Conservation (phyloP, 2,888 invertebrate genomes). For the Drosophila trichaetosa region DNA sequence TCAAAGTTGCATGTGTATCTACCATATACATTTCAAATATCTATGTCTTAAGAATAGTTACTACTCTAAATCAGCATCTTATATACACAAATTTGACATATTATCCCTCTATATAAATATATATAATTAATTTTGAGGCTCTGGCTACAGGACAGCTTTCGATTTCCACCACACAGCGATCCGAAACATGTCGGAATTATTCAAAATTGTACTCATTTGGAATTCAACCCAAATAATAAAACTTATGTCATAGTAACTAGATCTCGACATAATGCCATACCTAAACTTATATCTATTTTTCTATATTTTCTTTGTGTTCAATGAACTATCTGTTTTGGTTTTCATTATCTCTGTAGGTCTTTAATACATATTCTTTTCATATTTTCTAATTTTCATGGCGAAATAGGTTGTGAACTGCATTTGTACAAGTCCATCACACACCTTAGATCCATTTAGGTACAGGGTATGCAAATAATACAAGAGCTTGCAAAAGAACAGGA, state of each 20-base stretch:
- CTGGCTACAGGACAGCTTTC: background rate
- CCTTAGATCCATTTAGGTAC: background rate
- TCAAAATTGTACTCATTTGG: too few species aligned
- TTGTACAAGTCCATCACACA: background rate
- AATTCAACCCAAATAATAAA: background rate
- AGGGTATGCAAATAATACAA: conserved; percentile 37
- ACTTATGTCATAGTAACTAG: too few species aligned
- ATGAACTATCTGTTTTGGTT: background rate
- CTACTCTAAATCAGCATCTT: background rate
- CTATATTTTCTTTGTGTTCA: fast-evolving
- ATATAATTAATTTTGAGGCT: background rate
- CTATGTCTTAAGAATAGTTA: background rate
- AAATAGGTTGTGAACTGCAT: too few species aligned
- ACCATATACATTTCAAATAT: background rate
- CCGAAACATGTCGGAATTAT: too few species aligned
- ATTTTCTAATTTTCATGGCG: too few species aligned
- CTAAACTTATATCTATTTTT: background rate
- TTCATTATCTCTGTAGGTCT: background rate
- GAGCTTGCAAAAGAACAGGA: conserved; percentile 73
- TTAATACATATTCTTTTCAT: background rate
- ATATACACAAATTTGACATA: background rate
- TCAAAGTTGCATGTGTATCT: background rate
- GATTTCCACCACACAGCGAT: too few species aligned
- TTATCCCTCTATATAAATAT: too few species aligned
- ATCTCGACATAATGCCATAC: too few species aligned